Evolutionary conservation across 2,797 vertebrate species (phyloP).

Genomic region (Hoplostethus mediterraneus): DNA sequence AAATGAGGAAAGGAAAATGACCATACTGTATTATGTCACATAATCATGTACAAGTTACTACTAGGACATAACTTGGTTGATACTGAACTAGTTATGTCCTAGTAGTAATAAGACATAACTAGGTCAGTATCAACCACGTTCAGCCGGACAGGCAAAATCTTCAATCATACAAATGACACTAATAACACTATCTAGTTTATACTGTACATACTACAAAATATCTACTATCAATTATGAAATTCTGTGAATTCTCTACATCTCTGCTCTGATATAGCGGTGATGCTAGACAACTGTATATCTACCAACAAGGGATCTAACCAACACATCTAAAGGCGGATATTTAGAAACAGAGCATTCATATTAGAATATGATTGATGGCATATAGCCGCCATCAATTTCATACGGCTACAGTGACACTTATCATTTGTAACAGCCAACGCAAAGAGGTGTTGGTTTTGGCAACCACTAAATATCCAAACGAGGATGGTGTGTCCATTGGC

Average conservation of each 20-base stretch:
- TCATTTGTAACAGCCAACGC: too few relatives aligned
- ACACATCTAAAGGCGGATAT: background rate
- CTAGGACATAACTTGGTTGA: too few relatives aligned
- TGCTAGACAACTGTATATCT: background rate
- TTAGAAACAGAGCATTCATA: background rate
- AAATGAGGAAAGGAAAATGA: constrained; percentile 26
- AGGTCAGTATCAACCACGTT: background rate
- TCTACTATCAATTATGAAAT: background rate
- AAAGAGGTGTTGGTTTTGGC: too few relatives aligned
- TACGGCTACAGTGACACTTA: too few relatives aligned
- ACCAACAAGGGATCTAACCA: background rate
- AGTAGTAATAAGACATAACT: too few relatives aligned
- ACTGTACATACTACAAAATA: background rate
- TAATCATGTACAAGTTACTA: background rate
- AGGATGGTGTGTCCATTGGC: background rate
- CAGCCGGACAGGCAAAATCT: background rate
- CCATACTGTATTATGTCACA: background rate
- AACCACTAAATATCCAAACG: background rate
- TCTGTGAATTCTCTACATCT: background rate
- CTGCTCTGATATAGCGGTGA: background rate
- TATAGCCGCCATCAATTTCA: background rate
- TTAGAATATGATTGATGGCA: background rate
- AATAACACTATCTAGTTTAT: background rate
- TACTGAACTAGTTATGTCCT: too few relatives aligned
- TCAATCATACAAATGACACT: background rate